phyloP scores from a whole-genome alignment of 2,113 vertebrate genomes.

The Lynx canadensis region DNA sequence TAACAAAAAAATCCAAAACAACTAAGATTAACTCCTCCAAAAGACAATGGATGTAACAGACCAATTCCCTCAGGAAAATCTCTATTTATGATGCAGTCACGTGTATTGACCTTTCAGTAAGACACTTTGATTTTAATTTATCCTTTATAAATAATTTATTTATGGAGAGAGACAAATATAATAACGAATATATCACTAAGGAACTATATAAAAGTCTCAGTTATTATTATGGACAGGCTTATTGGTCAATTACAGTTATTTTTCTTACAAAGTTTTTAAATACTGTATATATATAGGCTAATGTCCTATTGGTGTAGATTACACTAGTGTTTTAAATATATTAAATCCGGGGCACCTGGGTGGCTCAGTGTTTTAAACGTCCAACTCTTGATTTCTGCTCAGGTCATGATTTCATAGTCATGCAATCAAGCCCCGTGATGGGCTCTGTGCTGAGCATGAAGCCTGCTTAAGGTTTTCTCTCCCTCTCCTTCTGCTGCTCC shows the following conservation, averaged over 20 bases:
- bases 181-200: constrained; percentile 46
- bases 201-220: constrained; percentile 20
- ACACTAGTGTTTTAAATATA: not conserved
- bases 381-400: too few relatives aligned
- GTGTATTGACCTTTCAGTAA: constrained; percentile 62
- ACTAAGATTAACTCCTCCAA: constrained; percentile 6
- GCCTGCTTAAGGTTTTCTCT: too few relatives aligned
- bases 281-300: not conserved
- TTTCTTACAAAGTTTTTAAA: not conserved
- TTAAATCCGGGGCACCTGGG: not conserved
- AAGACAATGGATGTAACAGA: not conserved
- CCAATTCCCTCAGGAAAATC: constrained; percentile 46
- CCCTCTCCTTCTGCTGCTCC: too few relatives aligned
- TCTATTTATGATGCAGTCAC: constrained; percentile 61
- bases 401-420: too few relatives aligned
- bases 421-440: too few relatives aligned
- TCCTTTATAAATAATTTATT: constrained; percentile 55
- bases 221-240: constrained; percentile 44
- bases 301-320: not conserved
- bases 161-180: constrained; percentile 4
- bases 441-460: too few relatives aligned
- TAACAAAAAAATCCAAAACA: not conserved
- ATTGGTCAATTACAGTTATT: not conserved
- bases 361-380: too few relatives aligned
- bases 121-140: constrained; percentile 55